A percentile compares a stretch with the other conserved stretches of the same genome.
These are phyloP conservation scores for Cossypha niveicapilla DNA, from an alignment of 2,797 vertebrate species.

Conservation along the genomic window DNA sequence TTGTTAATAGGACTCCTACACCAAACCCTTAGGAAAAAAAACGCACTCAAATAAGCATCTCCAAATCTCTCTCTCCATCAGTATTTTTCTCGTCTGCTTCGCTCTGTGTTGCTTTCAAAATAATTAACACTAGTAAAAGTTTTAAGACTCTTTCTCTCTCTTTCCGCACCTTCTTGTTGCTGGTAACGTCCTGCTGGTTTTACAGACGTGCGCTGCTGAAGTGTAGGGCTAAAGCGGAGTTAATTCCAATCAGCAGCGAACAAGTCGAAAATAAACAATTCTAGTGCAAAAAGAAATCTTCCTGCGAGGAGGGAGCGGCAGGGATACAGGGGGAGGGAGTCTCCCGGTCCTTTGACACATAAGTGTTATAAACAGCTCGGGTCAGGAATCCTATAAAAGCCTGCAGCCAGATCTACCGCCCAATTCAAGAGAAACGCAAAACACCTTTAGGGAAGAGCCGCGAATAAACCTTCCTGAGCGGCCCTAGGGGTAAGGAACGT, in stretches of 20 bases:
- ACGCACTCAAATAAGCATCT: neutral
- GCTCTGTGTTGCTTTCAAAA: conserved; percentile 12
- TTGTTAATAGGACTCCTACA: conserved; percentile 44
- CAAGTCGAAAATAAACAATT: conserved; percentile 28
- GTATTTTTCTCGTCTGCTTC: conserved; percentile 10
- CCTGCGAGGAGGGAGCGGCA: neutral
- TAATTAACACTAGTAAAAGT: neutral
- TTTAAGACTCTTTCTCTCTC: neutral
- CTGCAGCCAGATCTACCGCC: neutral
- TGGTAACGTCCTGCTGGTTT: neutral
- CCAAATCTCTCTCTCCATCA: conserved; percentile 37
- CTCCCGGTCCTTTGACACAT: neutral
- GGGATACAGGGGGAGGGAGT: neutral
- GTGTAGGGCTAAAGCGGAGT: neutral
- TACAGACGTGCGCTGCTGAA: neutral
- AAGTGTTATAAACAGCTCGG: conserved; percentile 1
- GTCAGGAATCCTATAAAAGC: neutral
- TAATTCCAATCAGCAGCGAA: neutral
- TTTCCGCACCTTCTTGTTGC: neutral
- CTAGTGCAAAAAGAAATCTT: neutral
- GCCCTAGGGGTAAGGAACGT: neutral
- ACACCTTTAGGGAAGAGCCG: neutral
- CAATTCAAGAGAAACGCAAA: neutral
- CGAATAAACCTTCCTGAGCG: neutral
- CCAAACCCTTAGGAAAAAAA: conserved; percentile 46